Evolutionary conservation across 2,797 vertebrate species (phyloP), one percentile per base, ranked within the genome.

Genomic region (Spatula versicolor): DNA sequence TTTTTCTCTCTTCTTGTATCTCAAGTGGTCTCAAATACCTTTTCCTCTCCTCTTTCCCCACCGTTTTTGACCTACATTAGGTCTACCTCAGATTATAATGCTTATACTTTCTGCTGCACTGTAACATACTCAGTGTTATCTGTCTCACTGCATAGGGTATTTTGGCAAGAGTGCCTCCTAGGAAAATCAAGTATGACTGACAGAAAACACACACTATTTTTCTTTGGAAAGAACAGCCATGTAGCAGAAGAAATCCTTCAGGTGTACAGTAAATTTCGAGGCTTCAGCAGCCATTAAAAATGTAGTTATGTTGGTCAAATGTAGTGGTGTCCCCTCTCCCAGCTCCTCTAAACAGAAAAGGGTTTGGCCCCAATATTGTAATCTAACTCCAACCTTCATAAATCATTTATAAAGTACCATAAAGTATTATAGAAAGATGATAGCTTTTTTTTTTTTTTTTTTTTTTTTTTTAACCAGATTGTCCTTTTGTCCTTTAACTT

Each of bases 1-100:
- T 66, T 71, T 78, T 90, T 82, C 79, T 94, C 56, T 39, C 63
- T 75, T 90, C 59, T n/a, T 50, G 28, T 72, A 80, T 74, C 81
- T 88, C 79, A 96, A 50, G 48, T 54, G 67, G 91, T 48, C 35
- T 80, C 62, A 93, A 86, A 86, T 48, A 14, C 67, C 19, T 69
- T 86, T 62, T 52, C 43, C 64, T 64, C 43, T 62, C 39, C 56
- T 58, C 14, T 56, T 62, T 31, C 19, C 9, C 23, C 50, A 68
- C 13, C 21, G 37, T 59, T 60, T 35, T 39, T n/a, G 8, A 37
- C 25, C 60, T 63, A n/a, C 6, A 2, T 28, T 60, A 71, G 72
- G 11, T 54, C 63, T 43, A 26, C 28, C 13, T 81, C 59, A 60
- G 28, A 68, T 14, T 41, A 26, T 14, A 41, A 73, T n/a, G 20